Percentiles rank a stretch among this genome's conserved stretches.
These are phyloP conservation scores for Falco punctatus DNA, from an alignment of 2,113 vertebrate genomes.

Conservation along the genomic window DNA sequence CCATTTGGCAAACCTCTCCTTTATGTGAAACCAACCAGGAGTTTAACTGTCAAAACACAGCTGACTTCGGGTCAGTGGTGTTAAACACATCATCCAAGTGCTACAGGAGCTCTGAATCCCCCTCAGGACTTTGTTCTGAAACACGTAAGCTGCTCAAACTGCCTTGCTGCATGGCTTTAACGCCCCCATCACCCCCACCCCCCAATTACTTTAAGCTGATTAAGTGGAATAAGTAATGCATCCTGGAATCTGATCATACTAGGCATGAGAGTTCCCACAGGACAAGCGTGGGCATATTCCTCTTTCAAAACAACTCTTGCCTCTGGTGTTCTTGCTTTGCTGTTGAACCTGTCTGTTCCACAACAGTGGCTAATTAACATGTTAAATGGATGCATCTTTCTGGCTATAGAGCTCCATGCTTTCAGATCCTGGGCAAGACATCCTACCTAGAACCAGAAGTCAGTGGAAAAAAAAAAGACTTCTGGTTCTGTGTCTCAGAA, in stretches of 20 bases:
- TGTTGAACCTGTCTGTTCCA: constrained; percentile 25
- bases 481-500: background rate
- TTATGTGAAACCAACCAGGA: background rate
- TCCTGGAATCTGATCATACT: background rate
- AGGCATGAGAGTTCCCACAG: background rate
- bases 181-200: background rate
- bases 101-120: background rate
- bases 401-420: background rate
- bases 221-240: background rate
- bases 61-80: background rate
- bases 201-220: background rate
- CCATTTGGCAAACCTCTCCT: background rate
- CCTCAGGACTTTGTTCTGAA: background rate
- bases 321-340: background rate
- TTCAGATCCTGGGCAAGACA: background rate
- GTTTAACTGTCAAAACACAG: background rate
- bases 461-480: background rate
- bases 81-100: background rate
- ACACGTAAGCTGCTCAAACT: background rate
- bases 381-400: background rate
- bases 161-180: background rate
- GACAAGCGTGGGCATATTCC: background rate
- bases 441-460: background rate
- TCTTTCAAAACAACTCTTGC: background rate
- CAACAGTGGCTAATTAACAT: background rate